A percentile compares a stretch with the other conserved stretches of the same genome.
phyloP scores from a whole-genome alignment of 1,140 invertebrate species.

The Cotesia chilonis region DNA sequence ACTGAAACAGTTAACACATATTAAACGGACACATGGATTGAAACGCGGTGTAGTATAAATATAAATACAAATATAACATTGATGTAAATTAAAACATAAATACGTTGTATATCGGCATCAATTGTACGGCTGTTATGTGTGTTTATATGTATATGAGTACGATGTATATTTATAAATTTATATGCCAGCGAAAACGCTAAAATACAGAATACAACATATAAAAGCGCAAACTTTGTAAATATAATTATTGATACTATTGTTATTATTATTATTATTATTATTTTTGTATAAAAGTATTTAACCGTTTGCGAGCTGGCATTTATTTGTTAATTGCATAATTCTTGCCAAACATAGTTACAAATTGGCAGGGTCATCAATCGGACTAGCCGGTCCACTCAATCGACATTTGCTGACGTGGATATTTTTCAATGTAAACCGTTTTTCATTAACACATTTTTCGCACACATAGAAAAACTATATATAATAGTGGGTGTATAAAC shows the following conservation, averaged over 20 bases:
- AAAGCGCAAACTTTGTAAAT: neutral
- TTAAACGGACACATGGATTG: too few species aligned
- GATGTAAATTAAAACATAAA: too few species aligned
- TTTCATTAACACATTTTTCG: too few species aligned
- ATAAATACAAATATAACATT: neutral
- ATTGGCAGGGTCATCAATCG: constrained; percentile 58
- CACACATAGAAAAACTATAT: too few species aligned
- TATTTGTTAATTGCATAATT: constrained; percentile 63
- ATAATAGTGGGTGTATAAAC: too few species aligned
- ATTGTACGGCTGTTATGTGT: neutral
- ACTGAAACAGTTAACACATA: too few species aligned
- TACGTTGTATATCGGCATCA: too few species aligned
- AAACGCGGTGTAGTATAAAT: too few species aligned
- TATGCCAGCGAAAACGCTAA: neutral
- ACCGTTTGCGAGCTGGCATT: constrained; percentile 55
- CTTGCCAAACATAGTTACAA: constrained; percentile 55
- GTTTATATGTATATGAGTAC: neutral
- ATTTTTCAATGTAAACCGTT: too few species aligned
- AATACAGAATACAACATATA: neutral
- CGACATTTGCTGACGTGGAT: constrained; percentile 19
- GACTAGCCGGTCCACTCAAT: neutral
- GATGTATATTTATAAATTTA: constrained; percentile 17
- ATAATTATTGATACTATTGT: neutral
- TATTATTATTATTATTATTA: too few species aligned
- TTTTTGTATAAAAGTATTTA: constrained; percentile 32